A percentile compares a stretch with the other conserved stretches of the same genome.
phyloP scores from a whole-genome alignment of 2,113 vertebrate genomes.

The Gymnarchus niloticus region DNA sequence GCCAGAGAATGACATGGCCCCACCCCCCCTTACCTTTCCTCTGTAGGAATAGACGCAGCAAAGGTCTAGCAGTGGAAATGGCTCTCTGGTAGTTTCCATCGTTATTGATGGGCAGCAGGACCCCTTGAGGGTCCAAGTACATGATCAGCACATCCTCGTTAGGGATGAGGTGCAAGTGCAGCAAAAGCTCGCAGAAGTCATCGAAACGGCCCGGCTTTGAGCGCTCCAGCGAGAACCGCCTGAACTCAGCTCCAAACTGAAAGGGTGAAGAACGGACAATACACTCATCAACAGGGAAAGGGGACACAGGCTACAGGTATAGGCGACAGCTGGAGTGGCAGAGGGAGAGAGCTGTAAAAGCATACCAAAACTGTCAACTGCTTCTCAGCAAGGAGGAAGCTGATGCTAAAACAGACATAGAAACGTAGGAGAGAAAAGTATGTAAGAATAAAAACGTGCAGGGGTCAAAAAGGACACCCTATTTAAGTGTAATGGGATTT shows the following conservation, averaged over 20 bases:
- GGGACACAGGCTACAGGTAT: not conserved
- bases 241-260: slow-evolving; percentile 96
- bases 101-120: slow-evolving; percentile 94
- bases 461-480: not conserved
- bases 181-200: slow-evolving; percentile 91
- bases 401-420: not conserved
- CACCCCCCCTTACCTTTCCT: slow-evolving; percentile 77
- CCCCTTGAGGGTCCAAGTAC: slow-evolving; percentile 87
- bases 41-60: slow-evolving; percentile 91
- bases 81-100: slow-evolving; percentile 97
- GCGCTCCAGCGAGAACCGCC: slow-evolving; percentile 90
- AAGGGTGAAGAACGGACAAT: slow-evolving; percentile 19
- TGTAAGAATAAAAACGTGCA: not conserved
- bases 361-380: not conserved
- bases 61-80: slow-evolving; percentile 81
- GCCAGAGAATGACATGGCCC: not conserved
- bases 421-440: not conserved
- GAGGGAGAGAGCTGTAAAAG: not conserved
- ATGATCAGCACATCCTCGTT: slow-evolving; percentile 87
- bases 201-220: slow-evolving; percentile 90
- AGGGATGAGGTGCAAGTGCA: slow-evolving; percentile 92
- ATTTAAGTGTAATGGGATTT: not conserved
- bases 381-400: not conserved
- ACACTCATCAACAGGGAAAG: slow-evolving; percentile 11
- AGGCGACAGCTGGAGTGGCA: too few relatives aligned